phyloP scores from a whole-genome alignment of 2,888 invertebrate genomes.

The Ochropacha duplaris region DNA sequence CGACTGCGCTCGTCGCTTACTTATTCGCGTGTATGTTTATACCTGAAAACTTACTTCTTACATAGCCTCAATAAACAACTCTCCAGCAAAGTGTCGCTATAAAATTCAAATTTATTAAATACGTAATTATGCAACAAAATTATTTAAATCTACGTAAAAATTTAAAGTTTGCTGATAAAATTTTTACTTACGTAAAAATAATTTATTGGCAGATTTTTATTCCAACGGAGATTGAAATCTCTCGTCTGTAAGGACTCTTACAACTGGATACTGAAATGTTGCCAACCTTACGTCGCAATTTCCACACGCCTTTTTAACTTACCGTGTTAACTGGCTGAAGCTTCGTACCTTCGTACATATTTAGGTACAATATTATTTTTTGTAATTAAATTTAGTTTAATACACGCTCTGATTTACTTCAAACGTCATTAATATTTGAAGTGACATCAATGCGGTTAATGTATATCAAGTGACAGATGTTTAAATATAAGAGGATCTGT shows the following conservation, averaged over 20 bases:
- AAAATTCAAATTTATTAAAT: too few species aligned
- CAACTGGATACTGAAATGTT: constrained; percentile 68
- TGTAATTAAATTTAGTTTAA: constrained; percentile 50
- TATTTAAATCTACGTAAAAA: neutral
- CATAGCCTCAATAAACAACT: neutral
- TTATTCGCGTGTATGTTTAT: constrained; percentile 8
- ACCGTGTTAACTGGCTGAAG: constrained; percentile 57
- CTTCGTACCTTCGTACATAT: constrained; percentile 49
- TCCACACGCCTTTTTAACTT: constrained; percentile 77
- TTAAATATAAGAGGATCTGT: constrained; percentile 38
- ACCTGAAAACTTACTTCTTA: neutral
- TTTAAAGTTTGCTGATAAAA: neutral
- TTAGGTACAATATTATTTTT: constrained; percentile 65
- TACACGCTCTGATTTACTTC: constrained; percentile 37
- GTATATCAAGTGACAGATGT: constrained; percentile 13
- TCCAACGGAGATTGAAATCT: constrained; percentile 68
- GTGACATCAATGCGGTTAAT: constrained; percentile 33
- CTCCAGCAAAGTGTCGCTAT: neutral
- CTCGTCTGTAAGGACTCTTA: constrained; percentile 72
- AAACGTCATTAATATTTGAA: constrained; percentile 53
- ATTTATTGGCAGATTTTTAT: constrained; percentile 37
- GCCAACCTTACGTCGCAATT: constrained; percentile 79
- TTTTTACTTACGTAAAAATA: neutral
- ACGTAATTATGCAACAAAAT: neutral
- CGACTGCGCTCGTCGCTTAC: constrained; percentile 24